These are phyloP conservation scores for Takifugu rubripes DNA, from an alignment of 2,797 vertebrate genomes.

Conservation along the genomic window DNA sequence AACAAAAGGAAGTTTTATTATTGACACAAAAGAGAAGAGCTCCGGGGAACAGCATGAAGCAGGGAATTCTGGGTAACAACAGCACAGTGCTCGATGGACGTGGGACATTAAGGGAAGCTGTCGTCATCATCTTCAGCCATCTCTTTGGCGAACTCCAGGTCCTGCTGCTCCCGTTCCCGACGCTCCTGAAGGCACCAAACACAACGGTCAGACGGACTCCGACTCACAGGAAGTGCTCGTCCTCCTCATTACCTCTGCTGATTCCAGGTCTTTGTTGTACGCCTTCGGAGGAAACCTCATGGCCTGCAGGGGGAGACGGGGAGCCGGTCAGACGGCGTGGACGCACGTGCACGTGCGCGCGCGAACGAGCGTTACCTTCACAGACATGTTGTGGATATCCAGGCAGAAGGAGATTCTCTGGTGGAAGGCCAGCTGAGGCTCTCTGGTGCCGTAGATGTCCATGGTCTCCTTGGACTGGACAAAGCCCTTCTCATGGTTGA, in stretches of 20 bases:
- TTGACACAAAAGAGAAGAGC: conserved; percentile 6
- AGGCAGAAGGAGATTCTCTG: conserved; percentile 98
- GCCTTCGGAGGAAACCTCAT: conserved; percentile 98
- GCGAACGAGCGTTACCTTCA: conserved; percentile 79
- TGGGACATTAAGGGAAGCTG: conserved; percentile 85
- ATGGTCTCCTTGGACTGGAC: conserved; percentile 97
- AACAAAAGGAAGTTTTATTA: conserved; percentile 28
- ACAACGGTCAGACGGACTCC: not conserved
- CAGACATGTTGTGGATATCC: conserved; percentile 99
- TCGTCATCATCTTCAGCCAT: conserved; percentile 97
- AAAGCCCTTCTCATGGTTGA: conserved; percentile 97
- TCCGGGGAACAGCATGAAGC: conserved; percentile 19
- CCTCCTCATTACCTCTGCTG: conserved; percentile 84
- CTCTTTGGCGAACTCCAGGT: conserved; percentile 97
- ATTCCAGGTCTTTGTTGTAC: conserved; percentile 98
- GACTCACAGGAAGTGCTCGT: conserved; percentile 1
- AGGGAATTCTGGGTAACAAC: not conserved
- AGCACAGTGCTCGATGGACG: not conserved
- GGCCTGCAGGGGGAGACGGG: conserved; percentile 72
- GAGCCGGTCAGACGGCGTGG: not conserved
- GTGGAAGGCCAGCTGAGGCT: conserved; percentile 96
- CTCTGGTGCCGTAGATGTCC: conserved; percentile 94
- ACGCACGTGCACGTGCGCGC: not conserved
- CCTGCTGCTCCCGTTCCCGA: conserved; percentile 94
- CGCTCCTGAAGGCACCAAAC: conserved; percentile 79